These are phyloP conservation scores for Platycnemis pennipes DNA, from an alignment of 2,888 invertebrate species.

Conservation along the genomic window DNA sequence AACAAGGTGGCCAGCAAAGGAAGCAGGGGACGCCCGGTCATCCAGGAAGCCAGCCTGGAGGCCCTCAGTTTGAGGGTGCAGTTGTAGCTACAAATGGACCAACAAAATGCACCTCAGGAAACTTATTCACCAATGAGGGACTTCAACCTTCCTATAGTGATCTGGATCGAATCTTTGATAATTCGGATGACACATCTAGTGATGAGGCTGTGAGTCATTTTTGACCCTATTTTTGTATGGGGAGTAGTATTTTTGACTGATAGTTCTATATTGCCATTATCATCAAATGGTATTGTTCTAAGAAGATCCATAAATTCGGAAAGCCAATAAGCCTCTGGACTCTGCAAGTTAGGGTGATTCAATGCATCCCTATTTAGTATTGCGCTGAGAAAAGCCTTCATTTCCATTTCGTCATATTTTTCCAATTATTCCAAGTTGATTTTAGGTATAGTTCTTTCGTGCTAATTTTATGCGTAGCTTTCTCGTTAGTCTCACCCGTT, in stretches of 20 bases:
- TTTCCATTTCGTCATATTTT: too few species aligned
- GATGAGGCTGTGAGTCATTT: constrained; percentile 89
- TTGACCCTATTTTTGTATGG: background rate
- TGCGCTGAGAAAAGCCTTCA: too few species aligned
- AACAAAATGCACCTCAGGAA: constrained; percentile 77
- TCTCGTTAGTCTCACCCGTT: too few species aligned
- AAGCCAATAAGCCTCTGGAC: too few species aligned
- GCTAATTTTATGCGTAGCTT: too few species aligned
- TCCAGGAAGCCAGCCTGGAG: constrained; percentile 70
- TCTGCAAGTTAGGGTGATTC: too few species aligned
- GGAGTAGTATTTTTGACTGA: background rate
- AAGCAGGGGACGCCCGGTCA: constrained; percentile 15
- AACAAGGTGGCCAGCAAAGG: constrained; percentile 55
- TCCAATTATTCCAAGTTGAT: too few species aligned
- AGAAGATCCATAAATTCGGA: too few species aligned
- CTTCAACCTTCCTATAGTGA: constrained; percentile 93
- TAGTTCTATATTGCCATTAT: too few species aligned
- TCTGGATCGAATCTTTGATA: constrained; percentile 96
- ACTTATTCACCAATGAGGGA: constrained; percentile 93
- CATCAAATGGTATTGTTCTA: too few species aligned
- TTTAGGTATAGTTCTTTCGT: too few species aligned
- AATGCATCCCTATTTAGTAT: too few species aligned
- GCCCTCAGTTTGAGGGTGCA: constrained; percentile 69
- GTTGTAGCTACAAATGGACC: constrained; percentile 71
- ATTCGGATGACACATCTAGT: constrained; percentile 93